phyloP scores from a whole-genome alignment of 2,113 vertebrate genomes.

The Pagrus major region DNA sequence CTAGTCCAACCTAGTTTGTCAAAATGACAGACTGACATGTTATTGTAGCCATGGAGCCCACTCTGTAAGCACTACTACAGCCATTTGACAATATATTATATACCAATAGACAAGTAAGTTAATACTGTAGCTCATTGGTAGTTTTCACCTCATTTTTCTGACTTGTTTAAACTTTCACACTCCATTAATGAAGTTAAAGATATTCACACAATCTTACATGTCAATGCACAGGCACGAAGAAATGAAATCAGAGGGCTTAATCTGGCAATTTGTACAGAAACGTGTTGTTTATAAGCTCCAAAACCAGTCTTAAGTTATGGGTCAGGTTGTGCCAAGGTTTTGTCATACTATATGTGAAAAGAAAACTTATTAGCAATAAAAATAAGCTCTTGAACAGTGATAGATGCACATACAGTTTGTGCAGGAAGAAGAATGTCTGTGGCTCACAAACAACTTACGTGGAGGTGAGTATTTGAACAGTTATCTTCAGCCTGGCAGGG shows the following conservation, averaged over 20 bases:
- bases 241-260: background rate
- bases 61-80: slow-evolving; percentile 17
- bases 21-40: slow-evolving; percentile 58
- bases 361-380: background rate
- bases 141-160: slow-evolving; percentile 50
- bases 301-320: background rate
- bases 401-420: background rate
- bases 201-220: background rate
- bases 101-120: slow-evolving; percentile 23
- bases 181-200: background rate
- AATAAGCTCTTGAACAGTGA: background rate
- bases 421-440: background rate
- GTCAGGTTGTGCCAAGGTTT: background rate
- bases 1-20: slow-evolving; percentile 45
- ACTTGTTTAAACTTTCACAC: slow-evolving; percentile 35
- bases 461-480: slow-evolving; percentile 34
- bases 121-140: slow-evolving; percentile 24
- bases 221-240: background rate
- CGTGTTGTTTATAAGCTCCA: background rate
- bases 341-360: background rate
- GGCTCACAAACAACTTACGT: slow-evolving; percentile 15
- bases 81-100: slow-evolving; percentile 33
- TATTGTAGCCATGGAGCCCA: slow-evolving; percentile 43
- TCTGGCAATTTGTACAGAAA: background rate
- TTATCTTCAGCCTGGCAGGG: slow-evolving; percentile 33